A percentile compares a stretch with the other conserved stretches of the same genome.
Evolutionary conservation across 2,113 vertebrate genomes (phyloP).

Genomic region (Micronisus gabar): DNA sequence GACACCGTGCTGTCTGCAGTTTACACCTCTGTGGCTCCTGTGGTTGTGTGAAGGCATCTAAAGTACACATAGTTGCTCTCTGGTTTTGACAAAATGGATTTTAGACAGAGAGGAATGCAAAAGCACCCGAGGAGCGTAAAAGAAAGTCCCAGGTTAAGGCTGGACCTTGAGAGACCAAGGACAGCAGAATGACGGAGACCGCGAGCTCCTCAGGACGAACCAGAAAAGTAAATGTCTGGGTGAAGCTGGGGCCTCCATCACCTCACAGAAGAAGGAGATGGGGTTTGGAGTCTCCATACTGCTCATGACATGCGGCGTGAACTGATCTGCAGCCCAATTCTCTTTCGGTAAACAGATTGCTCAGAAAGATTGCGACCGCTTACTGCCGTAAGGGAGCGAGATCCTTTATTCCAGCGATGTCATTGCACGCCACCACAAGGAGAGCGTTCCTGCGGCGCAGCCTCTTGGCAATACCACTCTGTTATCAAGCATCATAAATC

Average conservation of each 20-base stretch:
- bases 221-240: not conserved
- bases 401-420: not conserved
- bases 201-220: not conserved
- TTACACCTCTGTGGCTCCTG: not conserved
- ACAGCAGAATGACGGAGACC: not conserved
- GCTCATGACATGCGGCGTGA: accelerated
- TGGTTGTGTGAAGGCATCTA: not conserved
- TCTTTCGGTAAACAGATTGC: not conserved
- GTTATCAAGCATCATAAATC: not conserved
- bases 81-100: not conserved
- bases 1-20: not conserved
- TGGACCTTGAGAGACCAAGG: not conserved
- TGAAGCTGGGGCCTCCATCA: not conserved
- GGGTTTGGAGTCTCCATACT: not conserved
- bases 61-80: not conserved
- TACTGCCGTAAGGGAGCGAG: not conserved
- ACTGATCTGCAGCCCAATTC: not conserved
- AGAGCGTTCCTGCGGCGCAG: not conserved
- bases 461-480: not conserved
- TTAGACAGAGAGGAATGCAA: not conserved
- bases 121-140: not conserved
- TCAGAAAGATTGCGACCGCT: not conserved
- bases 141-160: not conserved
- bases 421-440: not conserved
- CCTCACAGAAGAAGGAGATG: not conserved